Conservation (phyloP, 2,797 vertebrate genomes). For the Pampus argenteus region DNA sequence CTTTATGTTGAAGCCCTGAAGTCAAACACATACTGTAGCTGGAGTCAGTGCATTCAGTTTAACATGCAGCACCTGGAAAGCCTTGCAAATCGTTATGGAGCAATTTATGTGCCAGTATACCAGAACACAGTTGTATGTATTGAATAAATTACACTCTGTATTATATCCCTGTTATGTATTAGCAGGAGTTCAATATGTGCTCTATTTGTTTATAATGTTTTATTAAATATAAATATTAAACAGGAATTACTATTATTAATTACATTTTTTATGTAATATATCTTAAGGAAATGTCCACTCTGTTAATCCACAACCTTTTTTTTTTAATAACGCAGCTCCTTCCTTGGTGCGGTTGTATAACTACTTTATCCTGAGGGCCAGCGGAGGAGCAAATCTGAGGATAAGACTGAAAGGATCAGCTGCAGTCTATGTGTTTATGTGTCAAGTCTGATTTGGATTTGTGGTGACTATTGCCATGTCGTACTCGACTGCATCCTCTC, state of each 20-base stretch:
- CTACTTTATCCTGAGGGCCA: conserved; percentile 68
- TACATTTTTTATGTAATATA: no score
- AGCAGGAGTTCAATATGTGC: conserved; percentile 21
- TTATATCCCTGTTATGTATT: conserved; percentile 23
- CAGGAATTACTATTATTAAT: no score
- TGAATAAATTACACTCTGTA: conserved; percentile 6
- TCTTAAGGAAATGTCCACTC: conserved; percentile 14
- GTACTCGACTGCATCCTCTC: conserved; percentile 20
- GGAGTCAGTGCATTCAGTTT: conserved; percentile 13
- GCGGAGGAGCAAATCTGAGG: conserved; percentile 71
- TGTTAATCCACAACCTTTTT: conserved; percentile 39
- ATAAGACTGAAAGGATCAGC: conserved; percentile 77
- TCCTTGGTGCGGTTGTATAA: conserved; percentile 65
- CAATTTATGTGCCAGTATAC: not conserved
- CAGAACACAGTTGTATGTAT: conserved; percentile 15
- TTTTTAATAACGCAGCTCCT: conserved; percentile 47
- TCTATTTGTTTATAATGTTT: conserved; percentile 4
- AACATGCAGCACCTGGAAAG: conserved; percentile 23
- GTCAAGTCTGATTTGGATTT: conserved; percentile 70
- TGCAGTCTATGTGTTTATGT: conserved; percentile 60
- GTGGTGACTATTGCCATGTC: conserved; percentile 35
- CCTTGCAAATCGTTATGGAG: conserved; percentile 13
- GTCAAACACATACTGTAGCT: conserved; percentile 28
- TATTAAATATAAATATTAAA: no score
- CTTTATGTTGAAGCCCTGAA: conserved; percentile 93